Evolutionary conservation across 2,888 invertebrate genomes (phyloP), one percentile per base, ranked within the genome.

Genomic region (Lydus trimaculatus): DNA sequence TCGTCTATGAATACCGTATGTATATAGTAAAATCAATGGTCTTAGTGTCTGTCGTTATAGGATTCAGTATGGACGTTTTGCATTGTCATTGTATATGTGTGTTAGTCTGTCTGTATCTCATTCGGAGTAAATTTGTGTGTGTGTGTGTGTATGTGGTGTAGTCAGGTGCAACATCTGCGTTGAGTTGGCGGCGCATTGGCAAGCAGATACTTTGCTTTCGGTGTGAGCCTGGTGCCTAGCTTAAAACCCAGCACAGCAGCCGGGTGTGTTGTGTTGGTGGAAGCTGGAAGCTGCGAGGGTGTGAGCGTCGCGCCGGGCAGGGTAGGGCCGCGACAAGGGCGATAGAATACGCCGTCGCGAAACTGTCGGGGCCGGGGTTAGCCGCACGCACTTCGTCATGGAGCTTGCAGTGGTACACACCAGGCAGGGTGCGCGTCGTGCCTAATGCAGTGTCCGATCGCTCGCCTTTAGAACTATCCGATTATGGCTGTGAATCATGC

Each of bases 401-500:
- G 80, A 79, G 82, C 80, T 82, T 81, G 77, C 80, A 79, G 80
- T 79, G 79, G 80, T 80, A 75, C 80, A 80, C 81, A 81, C 77
- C 80, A 80, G 76, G 75, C 77, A 76, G 80, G 81, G 82, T 82
- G 80, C 80, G 82, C 75, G 81, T 77, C 77, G 72, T 72, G 72
- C 70, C 68, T 70, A 69, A 72, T 72, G 72, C 74, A 75, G 76
- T 75, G 76, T 73, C 74, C 73, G 74, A 73, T 74, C 73, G 71
- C 72, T 73, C 72, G 73, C 72, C 73, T 71, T 70, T 68, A 75
- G 73, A 71, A 67, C 70, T 71, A 66, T 66, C 65, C 79, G 77
- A 82, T 75, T 80, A 84, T 84, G 84, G 83, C 83, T 82, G 83
- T 82, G 84, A 82, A 84, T 80, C 81, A 84, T 84, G 84, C 81